phyloP scores from a whole-genome alignment of 1,140 invertebrate genomes.

The Drosophila lacteicornis region DNA sequence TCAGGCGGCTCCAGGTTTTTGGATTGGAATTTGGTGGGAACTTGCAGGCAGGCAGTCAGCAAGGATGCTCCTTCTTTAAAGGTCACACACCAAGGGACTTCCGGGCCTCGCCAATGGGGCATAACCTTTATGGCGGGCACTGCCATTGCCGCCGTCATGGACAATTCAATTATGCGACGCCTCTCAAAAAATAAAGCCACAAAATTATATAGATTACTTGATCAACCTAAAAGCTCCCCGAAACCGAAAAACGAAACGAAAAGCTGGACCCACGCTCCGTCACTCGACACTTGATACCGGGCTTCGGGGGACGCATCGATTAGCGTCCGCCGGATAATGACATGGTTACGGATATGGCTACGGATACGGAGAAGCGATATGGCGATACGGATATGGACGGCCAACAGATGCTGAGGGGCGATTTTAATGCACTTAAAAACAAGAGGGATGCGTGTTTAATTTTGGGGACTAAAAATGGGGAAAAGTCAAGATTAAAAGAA shows the following conservation, averaged over 20 bases:
- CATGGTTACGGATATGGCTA: conserved; percentile 17
- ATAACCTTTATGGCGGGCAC: conserved; percentile 43
- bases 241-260: conserved; percentile 8
- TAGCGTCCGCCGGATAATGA: conserved; percentile 38
- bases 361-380: conserved; percentile 1
- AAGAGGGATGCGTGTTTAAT: neutral
- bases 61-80: neutral
- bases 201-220: conserved; percentile 38
- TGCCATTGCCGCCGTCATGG: conserved; percentile 16
- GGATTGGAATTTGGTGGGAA: neutral
- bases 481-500: no score
- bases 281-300: conserved; percentile 54
- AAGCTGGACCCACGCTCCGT: conserved; percentile 11
- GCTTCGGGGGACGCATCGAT: conserved; percentile 54
- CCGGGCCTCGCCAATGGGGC: conserved; percentile 26
- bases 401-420: neutral
- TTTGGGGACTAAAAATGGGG: neutral
- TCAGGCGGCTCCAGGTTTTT: conserved; percentile 17
- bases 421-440: conserved; percentile 6
- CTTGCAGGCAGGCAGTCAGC: no score
- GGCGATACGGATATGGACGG: conserved; percentile 1
- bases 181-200: conserved; percentile 30
- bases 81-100: conserved; percentile 17
- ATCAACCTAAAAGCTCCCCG: conserved; percentile 37
- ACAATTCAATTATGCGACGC: conserved; percentile 50